Percentiles rank a stretch among this genome's conserved stretches.
phyloP scores from a whole-genome alignment of 2,113 vertebrate species.

The Cebidichthys violaceus region DNA sequence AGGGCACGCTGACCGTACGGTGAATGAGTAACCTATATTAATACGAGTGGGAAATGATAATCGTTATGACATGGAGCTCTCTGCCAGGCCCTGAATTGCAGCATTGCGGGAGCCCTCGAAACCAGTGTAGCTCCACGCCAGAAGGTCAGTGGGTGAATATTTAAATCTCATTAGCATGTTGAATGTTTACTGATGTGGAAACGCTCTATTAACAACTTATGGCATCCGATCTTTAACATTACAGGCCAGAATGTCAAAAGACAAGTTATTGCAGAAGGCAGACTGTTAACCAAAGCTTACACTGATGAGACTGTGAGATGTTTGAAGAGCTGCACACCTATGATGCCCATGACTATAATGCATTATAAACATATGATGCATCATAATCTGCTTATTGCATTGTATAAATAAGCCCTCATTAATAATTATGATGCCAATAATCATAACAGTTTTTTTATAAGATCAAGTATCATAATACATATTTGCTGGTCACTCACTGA shows the following conservation, averaged over 20 bases:
- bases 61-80: constrained; percentile 27
- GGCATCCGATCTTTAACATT: constrained; percentile 10
- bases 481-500: background rate
- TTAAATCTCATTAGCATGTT: constrained; percentile 51
- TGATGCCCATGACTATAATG: background rate
- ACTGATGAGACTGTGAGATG: background rate
- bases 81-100: constrained; percentile 40
- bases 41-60: constrained; percentile 34
- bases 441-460: background rate
- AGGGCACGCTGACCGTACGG: constrained; percentile 22
- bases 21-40: constrained; percentile 41
- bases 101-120: constrained; percentile 17
- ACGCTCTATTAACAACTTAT: constrained; percentile 21
- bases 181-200: constrained; percentile 25
- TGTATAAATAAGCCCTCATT: background rate
- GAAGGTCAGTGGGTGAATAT: constrained; percentile 61
- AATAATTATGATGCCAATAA: background rate
- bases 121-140: background rate
- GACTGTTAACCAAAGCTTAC: background rate
- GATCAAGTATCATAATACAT: background rate
- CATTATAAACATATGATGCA: background rate
- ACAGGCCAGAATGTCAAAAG: background rate
- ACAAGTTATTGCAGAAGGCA: background rate
- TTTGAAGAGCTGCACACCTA: background rate
- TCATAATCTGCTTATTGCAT: background rate